These are phyloP conservation scores for Phrixothrix hirtus DNA, from an alignment of 2,888 invertebrate species.

Conservation along the genomic window DNA sequence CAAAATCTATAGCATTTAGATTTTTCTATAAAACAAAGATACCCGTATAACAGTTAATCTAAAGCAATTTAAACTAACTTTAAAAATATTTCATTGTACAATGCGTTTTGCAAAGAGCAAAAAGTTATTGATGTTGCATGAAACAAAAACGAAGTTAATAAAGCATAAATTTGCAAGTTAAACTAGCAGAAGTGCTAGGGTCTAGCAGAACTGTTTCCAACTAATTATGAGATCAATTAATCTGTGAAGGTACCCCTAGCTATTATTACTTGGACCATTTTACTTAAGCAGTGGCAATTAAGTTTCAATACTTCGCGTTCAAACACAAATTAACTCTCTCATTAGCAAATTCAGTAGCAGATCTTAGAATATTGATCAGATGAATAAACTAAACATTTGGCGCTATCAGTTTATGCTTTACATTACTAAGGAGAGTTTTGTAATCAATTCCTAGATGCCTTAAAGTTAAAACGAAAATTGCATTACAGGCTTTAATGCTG, in stretches of 20 bases:
- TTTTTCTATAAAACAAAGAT: no score
- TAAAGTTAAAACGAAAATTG: conserved; percentile 12
- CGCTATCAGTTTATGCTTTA: not conserved
- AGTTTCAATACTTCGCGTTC: conserved; percentile 18
- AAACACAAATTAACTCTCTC: conserved; percentile 18
- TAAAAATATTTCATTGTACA: no score
- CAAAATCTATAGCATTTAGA: no score
- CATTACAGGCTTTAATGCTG: conserved; percentile 14
- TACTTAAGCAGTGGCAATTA: conserved; percentile 21
- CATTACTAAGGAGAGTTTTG: not conserved
- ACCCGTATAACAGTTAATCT: no score
- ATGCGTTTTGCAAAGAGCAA: no score
- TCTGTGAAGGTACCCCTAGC: conserved; percentile 23
- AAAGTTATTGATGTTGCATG: no score
- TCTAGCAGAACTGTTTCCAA: conserved; percentile 18
- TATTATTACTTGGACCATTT: conserved; percentile 25
- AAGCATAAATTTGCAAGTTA: conserved; percentile 23
- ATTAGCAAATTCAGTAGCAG: conserved; percentile 9
- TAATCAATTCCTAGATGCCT: not conserved
- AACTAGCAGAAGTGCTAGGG: conserved; percentile 12
- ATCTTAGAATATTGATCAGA: not conserved
- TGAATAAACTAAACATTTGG: not conserved
- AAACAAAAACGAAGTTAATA: conserved; percentile 14
- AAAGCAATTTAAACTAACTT: no score
- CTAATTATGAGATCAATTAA: conserved; percentile 38